Evolutionary conservation across 2,113 vertebrate genomes (phyloP).

Genomic region (Centrocercus urophasianus): DNA sequence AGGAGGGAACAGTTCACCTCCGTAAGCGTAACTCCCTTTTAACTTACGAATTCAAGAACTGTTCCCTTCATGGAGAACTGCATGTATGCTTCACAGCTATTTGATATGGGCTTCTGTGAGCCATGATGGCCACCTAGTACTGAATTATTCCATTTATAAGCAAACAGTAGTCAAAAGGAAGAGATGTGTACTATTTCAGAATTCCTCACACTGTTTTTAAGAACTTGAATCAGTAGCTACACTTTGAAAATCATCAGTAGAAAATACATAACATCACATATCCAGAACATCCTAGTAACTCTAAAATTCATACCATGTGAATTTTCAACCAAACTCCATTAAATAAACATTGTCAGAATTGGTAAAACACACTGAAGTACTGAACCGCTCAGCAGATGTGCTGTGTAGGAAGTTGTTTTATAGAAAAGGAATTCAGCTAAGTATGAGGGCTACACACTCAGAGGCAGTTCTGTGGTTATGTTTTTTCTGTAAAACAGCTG

Average conservation of each 20-base stretch:
- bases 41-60: rapidly evolving
- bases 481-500: not conserved
- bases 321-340: not conserved
- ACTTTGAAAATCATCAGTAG: not conserved
- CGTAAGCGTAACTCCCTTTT: not conserved
- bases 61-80: not conserved
- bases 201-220: not conserved
- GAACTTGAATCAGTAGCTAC: not conserved
- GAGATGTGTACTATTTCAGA: not conserved
- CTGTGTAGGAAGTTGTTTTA: not conserved
- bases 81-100: not conserved
- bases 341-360: not conserved
- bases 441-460: not conserved
- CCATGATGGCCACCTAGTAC: rapidly evolving
- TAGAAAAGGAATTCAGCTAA: not conserved
- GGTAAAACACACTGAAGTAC: not conserved
- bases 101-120: not conserved
- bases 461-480: not conserved
- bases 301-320: not conserved
- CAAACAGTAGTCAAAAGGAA: not conserved
- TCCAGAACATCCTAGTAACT: not conserved
- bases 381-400: too few relatives aligned
- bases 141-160: not conserved
- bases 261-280: not conserved
- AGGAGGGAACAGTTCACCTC: not conserved